Base-by-base conservation (phyloP, 1,140 invertebrate species). In the Polypedilum vanderplanki region DNA sequence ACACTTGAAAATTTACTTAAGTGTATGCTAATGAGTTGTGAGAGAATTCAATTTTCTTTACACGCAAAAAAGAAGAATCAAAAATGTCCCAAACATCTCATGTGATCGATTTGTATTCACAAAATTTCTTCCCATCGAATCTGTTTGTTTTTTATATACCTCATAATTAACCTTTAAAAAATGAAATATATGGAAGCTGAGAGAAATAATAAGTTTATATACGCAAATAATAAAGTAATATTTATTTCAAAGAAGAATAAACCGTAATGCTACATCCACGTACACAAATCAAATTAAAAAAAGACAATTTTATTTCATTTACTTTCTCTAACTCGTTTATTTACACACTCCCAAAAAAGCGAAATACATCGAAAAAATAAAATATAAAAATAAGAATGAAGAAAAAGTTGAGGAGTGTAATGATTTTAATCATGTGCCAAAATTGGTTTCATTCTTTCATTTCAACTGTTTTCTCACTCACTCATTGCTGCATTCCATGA, bases 391-490 rank as follows among this genome's bases (percentile, higher is more conserved):
- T 57, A 57, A 57, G 46, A 57, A 57, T 57, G 46, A 57, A 33
- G 24, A 33, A 33, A 33, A 57, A 57, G 46, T n/a, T 12, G n/a
- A 12, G n/a, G 15, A 57, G 46, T 57, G 46, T 8, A 57, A 57
- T 12, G 46, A 57, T 57, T 57, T 57, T 12, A 57, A 57, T 57
- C 46, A 57, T 57, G 46, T 57, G 46, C 46, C 46, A 57, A 57
- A 57, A 57, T 57, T 57, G 46, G 12, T 57, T 57, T 57, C 46
- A n/a, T 57, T 57, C 46, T 57, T 57, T 15, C 12, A n/a, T 57
- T 57, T 57, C 46, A 57, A 57, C 12, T 57, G 12, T n/a, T 57
- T 57, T 12, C 46, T 57, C 24, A 5, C 24, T 33, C 24, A 33
- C 24, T 33, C 24, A 3, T 33, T 33, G 5, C 5, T 57, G 12